Evolutionary conservation across 37 sponge, comb jelly and placozoan genomes (phyloP).

Genomic region (Axinella damicornis): DNA sequence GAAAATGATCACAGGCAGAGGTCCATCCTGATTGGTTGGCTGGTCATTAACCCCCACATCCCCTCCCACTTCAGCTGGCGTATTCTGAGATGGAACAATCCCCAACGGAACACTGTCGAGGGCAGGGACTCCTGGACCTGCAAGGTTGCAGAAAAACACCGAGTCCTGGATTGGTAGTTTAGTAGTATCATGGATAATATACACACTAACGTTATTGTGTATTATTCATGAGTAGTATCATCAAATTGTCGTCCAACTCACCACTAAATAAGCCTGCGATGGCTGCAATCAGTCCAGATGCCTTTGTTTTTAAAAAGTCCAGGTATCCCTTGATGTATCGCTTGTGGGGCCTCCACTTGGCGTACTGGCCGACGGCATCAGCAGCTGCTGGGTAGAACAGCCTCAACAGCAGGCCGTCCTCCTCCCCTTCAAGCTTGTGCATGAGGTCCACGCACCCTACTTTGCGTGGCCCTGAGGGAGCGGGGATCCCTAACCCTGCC

Average conservation of each 20-base stretch:
- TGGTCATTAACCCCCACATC: too few relatives aligned
- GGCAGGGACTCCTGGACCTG: slow-evolving; percentile 62
- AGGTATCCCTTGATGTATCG: too few relatives aligned
- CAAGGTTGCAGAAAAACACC: background rate
- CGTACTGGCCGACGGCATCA: slow-evolving; percentile 7
- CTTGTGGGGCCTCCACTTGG: slow-evolving; percentile 54
- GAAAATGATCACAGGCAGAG: slow-evolving; percentile 72
- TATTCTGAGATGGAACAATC: background rate
- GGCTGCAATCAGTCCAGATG: too few relatives aligned
- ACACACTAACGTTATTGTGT: too few relatives aligned
- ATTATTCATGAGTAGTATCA: too few relatives aligned
- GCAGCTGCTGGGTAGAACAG: slow-evolving; percentile 69
- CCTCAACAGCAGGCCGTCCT: slow-evolving; percentile 45
- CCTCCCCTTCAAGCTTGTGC: slow-evolving; percentile 35
- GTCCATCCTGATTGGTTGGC: background rate
- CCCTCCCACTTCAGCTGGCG: background rate
- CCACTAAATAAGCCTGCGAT: too few relatives aligned
- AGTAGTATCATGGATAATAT: too few relatives aligned
- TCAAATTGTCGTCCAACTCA: too few relatives aligned
- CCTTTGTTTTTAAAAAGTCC: too few relatives aligned
- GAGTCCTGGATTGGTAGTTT: too few relatives aligned
- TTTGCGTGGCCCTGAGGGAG: slow-evolving; percentile 48
- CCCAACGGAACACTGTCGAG: slow-evolving; percentile 48
- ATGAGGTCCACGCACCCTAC: slow-evolving; percentile 78
- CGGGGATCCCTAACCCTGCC: slow-evolving; percentile 50